Evolutionary conservation across 2,888 invertebrate species (phyloP).

Genomic region (Smittia aterrima): DNA sequence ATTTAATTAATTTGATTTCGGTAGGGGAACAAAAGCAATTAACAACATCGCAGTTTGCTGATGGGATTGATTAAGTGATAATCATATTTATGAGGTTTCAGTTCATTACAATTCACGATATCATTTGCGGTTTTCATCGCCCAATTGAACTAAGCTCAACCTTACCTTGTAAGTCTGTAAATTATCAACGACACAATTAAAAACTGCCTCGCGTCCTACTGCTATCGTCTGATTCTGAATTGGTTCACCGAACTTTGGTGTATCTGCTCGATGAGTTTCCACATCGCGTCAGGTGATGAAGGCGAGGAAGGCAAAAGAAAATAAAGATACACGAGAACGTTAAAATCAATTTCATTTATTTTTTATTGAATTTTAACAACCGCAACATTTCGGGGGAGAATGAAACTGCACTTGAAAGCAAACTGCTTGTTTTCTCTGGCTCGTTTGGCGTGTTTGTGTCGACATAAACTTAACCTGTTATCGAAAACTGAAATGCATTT

Average conservation of each 20-base stretch:
- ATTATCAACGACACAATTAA: slow-evolving; percentile 68
- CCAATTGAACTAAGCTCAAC: no score
- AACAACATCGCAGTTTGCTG: no score
- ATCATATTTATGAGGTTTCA: no score
- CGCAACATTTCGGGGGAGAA: slow-evolving; percentile 2
- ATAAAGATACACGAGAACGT: slow-evolving; percentile 21
- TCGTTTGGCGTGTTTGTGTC: slow-evolving; percentile 13
- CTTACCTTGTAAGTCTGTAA: slow-evolving; percentile 67
- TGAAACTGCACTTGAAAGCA: slow-evolving; percentile 15
- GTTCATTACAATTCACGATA: no score
- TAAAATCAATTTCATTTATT: slow-evolving; percentile 34
- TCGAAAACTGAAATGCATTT: slow-evolving; percentile 22
- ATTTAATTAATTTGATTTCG: no score
- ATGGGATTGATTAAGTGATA: no score
- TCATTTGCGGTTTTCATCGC: no score
- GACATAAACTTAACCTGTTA: slow-evolving; percentile 30
- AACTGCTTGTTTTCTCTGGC: background rate
- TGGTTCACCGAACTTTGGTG: slow-evolving; percentile 65
- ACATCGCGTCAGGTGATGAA: background rate
- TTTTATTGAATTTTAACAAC: slow-evolving; percentile 33
- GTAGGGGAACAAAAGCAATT: no score
- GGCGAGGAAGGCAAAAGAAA: background rate
- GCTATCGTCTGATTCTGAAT: slow-evolving; percentile 68
- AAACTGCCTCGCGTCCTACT: slow-evolving; percentile 65
- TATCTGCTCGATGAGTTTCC: slow-evolving; percentile 58